Percentiles rank a stretch among this genome's conserved stretches.
Evolutionary conservation across 1,140 invertebrate genomes (phyloP).

Genomic region (Lepidurus apus): DNA sequence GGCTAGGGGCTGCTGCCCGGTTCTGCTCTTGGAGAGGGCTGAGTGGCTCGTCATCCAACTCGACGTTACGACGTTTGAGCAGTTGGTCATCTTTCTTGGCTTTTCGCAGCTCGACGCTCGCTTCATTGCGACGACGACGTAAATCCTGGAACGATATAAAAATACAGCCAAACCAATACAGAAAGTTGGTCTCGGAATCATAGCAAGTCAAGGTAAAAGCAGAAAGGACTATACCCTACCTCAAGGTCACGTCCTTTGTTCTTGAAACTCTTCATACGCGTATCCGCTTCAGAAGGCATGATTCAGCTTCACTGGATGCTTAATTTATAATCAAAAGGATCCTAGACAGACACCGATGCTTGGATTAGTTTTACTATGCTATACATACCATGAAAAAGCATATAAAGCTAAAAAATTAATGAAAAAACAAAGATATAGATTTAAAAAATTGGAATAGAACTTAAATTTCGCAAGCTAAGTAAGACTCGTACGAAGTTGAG

Average conservation of each 20-base stretch:
- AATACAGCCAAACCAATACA: background rate
- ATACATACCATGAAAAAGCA: no score
- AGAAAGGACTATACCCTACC: conserved; percentile 40
- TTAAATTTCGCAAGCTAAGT: no score
- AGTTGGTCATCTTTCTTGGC: conserved; percentile 91
- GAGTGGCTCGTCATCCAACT: conserved; percentile 48
- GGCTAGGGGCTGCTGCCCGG: conserved; percentile 40
- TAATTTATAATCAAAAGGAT: background rate
- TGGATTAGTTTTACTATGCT: no score
- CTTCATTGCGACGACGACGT: conserved; percentile 76
- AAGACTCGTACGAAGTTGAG: no score
- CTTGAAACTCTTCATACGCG: conserved; percentile 45
- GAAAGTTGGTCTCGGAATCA: background rate
- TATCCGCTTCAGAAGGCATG: conserved; percentile 40
- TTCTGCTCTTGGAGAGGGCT: conserved; percentile 54
- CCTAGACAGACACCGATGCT: background rate
- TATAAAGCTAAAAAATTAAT: no score
- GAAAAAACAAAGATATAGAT: no score
- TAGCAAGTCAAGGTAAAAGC: conserved; percentile 20
- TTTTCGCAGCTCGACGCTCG: conserved; percentile 84
- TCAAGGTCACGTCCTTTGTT: conserved; percentile 48
- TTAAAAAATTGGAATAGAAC: no score
- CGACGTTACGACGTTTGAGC: conserved; percentile 86
- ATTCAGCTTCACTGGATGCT: conserved; percentile 11
- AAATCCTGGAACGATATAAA: conserved; percentile 59